Conservation (phyloP, 2,888 invertebrate species). For the Drosophila falleni region DNA sequence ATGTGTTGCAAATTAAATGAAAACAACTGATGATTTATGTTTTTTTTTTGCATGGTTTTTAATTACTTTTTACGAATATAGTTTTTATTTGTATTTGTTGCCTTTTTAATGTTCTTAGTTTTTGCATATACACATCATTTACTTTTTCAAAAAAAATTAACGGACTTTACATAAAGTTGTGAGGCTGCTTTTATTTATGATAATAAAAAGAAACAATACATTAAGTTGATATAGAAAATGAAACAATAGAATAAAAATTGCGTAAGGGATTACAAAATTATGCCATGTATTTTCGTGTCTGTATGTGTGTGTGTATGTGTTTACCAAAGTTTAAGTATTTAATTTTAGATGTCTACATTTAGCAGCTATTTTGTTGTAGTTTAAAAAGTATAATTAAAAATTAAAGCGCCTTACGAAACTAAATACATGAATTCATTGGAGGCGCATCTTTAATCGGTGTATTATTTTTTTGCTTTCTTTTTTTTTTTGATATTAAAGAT, state of each 20-base stretch:
- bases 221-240: constrained; percentile 35
- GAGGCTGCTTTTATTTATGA: constrained; percentile 27
- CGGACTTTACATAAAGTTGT: constrained; percentile 36
- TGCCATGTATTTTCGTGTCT: constrained; percentile 13
- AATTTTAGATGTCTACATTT: constrained; percentile 50
- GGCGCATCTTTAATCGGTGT: constrained; percentile 37
- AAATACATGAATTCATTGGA: constrained; percentile 61
- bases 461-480: constrained; percentile 4
- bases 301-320: constrained; percentile 26
- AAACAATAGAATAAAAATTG: constrained; percentile 49
- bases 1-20: constrained; percentile 44
- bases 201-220: constrained; percentile 31
- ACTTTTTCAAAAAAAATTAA: constrained; percentile 41
- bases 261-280: constrained; percentile 31
- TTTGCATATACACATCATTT: constrained; percentile 55
- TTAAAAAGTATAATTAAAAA: constrained; percentile 54
- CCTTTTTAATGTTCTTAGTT: constrained; percentile 53
- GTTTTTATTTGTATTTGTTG: constrained; percentile 59
- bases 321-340: constrained; percentile 28
- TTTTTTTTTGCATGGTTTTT: constrained; percentile 31
- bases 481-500: constrained; percentile 11
- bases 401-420: constrained; percentile 64
- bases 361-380: constrained; percentile 42
- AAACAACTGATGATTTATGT: constrained; percentile 38
- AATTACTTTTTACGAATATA: constrained; percentile 73